Evolutionary conservation across 2,888 invertebrate species (phyloP), one percentile per base, ranked within the genome.

Genomic region (Disparrhopalites patrizii): DNA sequence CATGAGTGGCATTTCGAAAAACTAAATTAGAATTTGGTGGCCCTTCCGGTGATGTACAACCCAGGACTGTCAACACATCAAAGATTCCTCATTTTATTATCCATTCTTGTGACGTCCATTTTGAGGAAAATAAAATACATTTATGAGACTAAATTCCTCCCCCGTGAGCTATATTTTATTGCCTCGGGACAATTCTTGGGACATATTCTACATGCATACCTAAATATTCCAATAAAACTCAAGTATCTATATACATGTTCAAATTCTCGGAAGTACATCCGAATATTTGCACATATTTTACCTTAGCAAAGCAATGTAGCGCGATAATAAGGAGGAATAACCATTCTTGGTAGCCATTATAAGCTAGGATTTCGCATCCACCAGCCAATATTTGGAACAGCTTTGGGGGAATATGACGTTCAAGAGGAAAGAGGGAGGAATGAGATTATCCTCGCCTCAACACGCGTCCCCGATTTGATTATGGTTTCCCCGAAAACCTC

Each of bases 1-100:
- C 74, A 62, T 71, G 73, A 1, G 74, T 73, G 7, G 74, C 72
- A 67, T 75, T 75, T 33, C 74, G 65, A 61, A 68, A 73, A 13
- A 69, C 70, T 67, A 73, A 67, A 40, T 75, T 73, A 8, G 74
- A 73, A 54, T 74, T 71, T 8, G 25, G 8, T 1, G 72, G 73
- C 43, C 61, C 64, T 27, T 47, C 55, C 8, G 75, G 74, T 31
- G 65, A 64, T 30, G 55, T 65, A 66, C 75, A 75, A 55, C 75
- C 75, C 33, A 75, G 70, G 27, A 72, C 75, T 75, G 56, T 31
- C 61, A 65, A 62, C 1, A 31, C 27, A n/a, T 36, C 23, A 60
- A 28, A 56, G 15, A 61, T 31, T 28, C 33, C 54, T 13, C 31
- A 10, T 28, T 2, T 31, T 25, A 10, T 28, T n/a, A n/a, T 4